Base-by-base conservation (phyloP, 2,888 invertebrate species). In the Drosophila pseudotakahashii region DNA sequence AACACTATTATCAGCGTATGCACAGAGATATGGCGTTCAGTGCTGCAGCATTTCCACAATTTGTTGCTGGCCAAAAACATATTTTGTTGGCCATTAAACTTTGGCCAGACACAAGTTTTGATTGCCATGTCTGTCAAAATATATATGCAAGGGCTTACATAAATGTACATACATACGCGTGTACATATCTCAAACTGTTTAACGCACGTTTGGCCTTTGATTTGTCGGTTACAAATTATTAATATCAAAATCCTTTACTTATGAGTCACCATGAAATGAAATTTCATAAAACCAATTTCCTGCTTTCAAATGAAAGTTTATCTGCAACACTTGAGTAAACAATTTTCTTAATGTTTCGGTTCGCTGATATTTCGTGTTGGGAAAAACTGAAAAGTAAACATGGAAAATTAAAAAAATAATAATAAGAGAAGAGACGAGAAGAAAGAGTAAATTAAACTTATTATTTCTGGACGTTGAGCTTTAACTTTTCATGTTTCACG, bases 1-100 rank as follows among this genome's bases (percentile, higher is more conserved):
- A 82, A 82, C 82, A 82, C 88, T 82, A 82, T 88, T 82, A 82
- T 88, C 88, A 75, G 75, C 70, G 85, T 59, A 82, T 48, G 61
- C 60, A 57, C 51, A 54, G 14, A 48, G 39, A n/a, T 32, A 47
- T 16, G 50, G 32, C 34, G 45, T 39, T 54, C 69, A 54, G 45
- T 19, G 69, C 32, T 44, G 57, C 16, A 14, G 69, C 45, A 45
- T 45, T 48, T 47, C 41, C 72, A 48, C 51, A 69, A 48, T 37
- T 67, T 54, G 55, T 50, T 73, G 52, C 73, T 34, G 32, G 44
- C 44, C 52, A 48, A 47, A 47, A 70, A 70, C 53, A 73, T 73
- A 68, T 73, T 75, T 53, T 57, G 73, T 34, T 53, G 73, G 52
- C 55, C 69, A 73, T 73, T 73, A 57, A 73, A 68, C 69, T 75